Conservation (phyloP, 2,797 vertebrate species). For the Fratercula arctica region DNA sequence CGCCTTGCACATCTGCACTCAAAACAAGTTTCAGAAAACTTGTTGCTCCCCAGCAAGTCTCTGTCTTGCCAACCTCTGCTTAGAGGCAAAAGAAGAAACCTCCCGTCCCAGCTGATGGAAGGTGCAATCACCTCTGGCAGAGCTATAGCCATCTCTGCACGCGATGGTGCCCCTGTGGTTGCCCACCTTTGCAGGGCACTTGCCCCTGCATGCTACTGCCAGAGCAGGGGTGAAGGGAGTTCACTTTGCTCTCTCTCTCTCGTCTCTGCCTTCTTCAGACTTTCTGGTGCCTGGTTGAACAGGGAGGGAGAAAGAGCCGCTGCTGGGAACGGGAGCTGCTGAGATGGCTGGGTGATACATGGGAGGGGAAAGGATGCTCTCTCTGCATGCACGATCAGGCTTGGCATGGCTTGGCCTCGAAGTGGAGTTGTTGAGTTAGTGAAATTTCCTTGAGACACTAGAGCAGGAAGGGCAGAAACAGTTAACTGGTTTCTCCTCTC, state of each 20-base stretch:
- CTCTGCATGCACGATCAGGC: background rate
- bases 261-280: background rate
- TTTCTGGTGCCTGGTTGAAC: background rate
- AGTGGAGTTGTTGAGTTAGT: conserved; percentile 62
- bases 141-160: fast-evolving
- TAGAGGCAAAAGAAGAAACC: background rate
- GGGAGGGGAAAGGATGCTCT: background rate
- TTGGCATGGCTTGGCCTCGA: conserved; percentile 32
- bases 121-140: background rate
- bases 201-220: background rate
- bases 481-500: conserved; percentile 20
- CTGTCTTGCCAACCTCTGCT: background rate
- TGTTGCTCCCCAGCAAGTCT: background rate
- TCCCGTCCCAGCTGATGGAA: background rate
- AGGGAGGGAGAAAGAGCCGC: background rate
- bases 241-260: background rate
- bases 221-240: background rate
- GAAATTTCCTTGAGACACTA: conserved; percentile 31
- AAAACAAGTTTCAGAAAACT: background rate
- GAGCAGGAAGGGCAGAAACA: background rate
- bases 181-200: background rate
- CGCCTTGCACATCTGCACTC: background rate
- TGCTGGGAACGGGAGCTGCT: background rate
- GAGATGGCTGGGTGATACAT: background rate
- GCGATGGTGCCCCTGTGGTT: background rate